These are phyloP conservation scores for Nycticryphes semicollaris DNA, from an alignment of 2,113 vertebrate genomes.

Conservation along the genomic window DNA sequence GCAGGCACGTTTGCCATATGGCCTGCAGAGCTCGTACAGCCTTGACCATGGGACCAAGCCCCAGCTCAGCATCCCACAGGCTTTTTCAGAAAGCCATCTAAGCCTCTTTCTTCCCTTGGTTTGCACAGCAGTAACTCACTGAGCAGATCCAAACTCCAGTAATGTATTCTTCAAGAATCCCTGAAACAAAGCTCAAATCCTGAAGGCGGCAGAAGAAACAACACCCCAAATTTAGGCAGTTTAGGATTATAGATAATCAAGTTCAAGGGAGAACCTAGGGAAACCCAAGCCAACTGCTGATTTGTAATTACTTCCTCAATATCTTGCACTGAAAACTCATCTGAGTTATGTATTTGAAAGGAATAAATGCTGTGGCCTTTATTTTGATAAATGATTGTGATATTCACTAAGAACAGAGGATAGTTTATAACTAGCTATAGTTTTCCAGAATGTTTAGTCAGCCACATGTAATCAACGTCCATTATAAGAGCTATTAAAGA, in stretches of 20 bases:
- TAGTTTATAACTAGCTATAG: not conserved
- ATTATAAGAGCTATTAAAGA: not conserved
- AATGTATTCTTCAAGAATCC: not conserved
- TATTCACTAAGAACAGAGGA: not conserved
- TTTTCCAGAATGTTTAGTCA: not conserved
- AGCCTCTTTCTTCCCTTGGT: not conserved
- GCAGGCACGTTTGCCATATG: not conserved
- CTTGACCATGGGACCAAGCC: not conserved
- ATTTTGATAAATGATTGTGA: not conserved
- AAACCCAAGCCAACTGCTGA: not conserved
- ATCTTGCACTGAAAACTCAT: not conserved
- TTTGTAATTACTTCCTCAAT: not conserved
- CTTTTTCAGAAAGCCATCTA: not conserved
- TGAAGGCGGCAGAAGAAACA: not conserved
- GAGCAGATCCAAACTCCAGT: not conserved
- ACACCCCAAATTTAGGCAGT: not conserved
- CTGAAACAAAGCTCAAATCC: not conserved
- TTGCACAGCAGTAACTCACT: not conserved
- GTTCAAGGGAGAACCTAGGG: not conserved
- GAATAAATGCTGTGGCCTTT: not conserved
- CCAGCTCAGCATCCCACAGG: not conserved
- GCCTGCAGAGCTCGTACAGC: not conserved
- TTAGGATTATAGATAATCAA: not conserved
- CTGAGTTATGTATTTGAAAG: not conserved
- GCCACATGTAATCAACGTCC: not conserved